Evolutionary conservation across 2,888 invertebrate genomes (phyloP), one percentile per base, ranked within the genome.

Genomic region (Spicauda simplicius): DNA sequence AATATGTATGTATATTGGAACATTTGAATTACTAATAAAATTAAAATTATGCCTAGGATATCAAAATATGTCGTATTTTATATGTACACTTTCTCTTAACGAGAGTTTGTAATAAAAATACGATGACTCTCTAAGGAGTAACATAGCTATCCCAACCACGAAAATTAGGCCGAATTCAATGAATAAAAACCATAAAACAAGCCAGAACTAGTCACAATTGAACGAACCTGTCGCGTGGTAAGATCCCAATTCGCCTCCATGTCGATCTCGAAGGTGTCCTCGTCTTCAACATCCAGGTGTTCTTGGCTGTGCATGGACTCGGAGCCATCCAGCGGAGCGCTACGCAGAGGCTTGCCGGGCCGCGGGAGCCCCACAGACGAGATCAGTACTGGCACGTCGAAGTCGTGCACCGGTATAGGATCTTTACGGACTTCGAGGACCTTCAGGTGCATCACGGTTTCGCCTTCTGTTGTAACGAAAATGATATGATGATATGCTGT

Each of bases 401-500:
- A 96, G 85, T 98, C 98, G 69, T 95, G 94, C 0, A 98, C 98
- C 3, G 95, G 93, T 0, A 95, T 94, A 0, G 98, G 98, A 82
- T 98, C 97, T 12, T 96, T 95, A 67, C 97, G 95, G 16, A 97
- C 95, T 76, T 96, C 95, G 3, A 97, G 96, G 45, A 98, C 97
- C 93, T 98, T 98, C 68, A 99, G 91, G 86, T 98, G 97, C 75
- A 98, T 97, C 16, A 97, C 97, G 74, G 97, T 97, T 70, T 97
- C 97, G 62, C 97, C 97, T 86, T 97, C 97, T 95, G 89, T 68
- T 41, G 12, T 4, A 41, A 10, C 14, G 14, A 4, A 41, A 14
- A 14, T 25, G 2, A 41, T 41, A 41, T 33, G 14, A 25, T 25
- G 25, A 25, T 25, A 25, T 25, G 25, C 2, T 25, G 25, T 25